A percentile compares a stretch with the other conserved stretches of the same genome.
Evolutionary conservation across 1,140 invertebrate species (phyloP).

Genomic region (Zaprionus inermis): DNA sequence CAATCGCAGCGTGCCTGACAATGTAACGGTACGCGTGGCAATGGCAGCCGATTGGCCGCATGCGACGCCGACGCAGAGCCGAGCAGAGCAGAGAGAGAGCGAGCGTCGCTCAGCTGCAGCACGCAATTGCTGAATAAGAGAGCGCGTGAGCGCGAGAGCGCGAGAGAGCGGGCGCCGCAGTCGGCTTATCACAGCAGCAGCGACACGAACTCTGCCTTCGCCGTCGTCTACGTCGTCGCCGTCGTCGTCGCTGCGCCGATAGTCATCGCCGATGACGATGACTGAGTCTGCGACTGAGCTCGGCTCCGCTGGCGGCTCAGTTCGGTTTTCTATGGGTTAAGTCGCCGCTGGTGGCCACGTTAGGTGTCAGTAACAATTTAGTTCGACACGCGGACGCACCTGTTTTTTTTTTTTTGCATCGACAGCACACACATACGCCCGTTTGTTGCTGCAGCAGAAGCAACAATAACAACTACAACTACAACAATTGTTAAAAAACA

Average conservation of each 20-base stretch:
- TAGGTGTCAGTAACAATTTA: conserved; percentile 80
- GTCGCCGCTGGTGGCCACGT: conserved; percentile 67
- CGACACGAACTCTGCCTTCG: background rate
- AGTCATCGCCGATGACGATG: conserved; percentile 33
- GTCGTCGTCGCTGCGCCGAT: conserved; percentile 15
- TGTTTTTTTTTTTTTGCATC: conserved; percentile 50
- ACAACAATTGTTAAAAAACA: background rate
- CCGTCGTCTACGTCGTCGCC: background rate
- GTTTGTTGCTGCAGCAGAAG: too few species aligned
- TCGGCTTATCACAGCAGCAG: conserved; percentile 38
- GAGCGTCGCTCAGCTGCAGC: background rate
- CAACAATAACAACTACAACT: too few species aligned
- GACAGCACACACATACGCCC: conserved; percentile 25
- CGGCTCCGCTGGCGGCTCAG: conserved; percentile 27
- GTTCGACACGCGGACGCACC: conserved; percentile 69
- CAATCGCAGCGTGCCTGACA: conserved; percentile 23
- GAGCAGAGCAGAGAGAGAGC: conserved; percentile 17
- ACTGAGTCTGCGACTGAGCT: conserved; percentile 25
- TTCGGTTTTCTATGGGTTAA: conserved; percentile 57
- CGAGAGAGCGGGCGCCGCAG: conserved; percentile 6
- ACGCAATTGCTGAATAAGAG: conserved; percentile 44
- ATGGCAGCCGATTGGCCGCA: conserved; percentile 33
- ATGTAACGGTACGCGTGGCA: conserved; percentile 31
- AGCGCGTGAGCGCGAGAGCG: background rate
- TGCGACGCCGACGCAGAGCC: conserved; percentile 34